phyloP scores from a whole-genome alignment of 1,140 invertebrate genomes.

The Tetragnatha versicolor region DNA sequence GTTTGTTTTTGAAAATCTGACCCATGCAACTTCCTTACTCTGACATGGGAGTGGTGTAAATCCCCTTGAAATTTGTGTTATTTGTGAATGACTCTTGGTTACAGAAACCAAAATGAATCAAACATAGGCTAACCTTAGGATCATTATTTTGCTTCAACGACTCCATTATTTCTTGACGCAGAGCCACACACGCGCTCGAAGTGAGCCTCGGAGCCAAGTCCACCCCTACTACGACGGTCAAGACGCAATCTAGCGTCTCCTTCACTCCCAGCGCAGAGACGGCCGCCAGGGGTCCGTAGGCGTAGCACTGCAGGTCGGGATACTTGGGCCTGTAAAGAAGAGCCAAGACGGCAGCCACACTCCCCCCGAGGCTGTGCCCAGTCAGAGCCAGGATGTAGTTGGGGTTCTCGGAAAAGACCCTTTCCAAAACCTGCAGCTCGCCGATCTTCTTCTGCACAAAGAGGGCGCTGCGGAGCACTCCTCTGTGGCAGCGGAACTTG shows the following conservation, averaged over 20 bases:
- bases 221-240: conserved; percentile 86
- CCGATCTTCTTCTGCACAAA: conserved; percentile 78
- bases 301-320: conserved; percentile 80
- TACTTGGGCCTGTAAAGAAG: conserved; percentile 78
- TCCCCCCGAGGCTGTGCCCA: conserved; percentile 85
- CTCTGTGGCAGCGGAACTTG: conserved; percentile 73
- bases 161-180: conserved; percentile 6
- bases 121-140: conserved; percentile 20
- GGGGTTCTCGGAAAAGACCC: conserved; percentile 74
- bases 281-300: conserved; percentile 83
- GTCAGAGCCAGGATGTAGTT: conserved; percentile 77
- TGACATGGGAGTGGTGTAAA: too few species aligned
- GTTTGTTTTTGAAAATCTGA: too few species aligned
- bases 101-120: neutral
- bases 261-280: conserved; percentile 59
- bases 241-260: conserved; percentile 73
- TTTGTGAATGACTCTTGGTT: too few species aligned
- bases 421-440: conserved; percentile 72
- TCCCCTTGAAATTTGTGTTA: too few species aligned
- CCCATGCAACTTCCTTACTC: too few species aligned
- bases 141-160: neutral
- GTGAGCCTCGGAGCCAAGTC: conserved; percentile 86
- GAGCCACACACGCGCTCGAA: conserved; percentile 57
- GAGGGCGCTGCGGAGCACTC: conserved; percentile 84
- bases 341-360: conserved; percentile 77